Conservation (phyloP, 2,797 vertebrate genomes). For the Myotis pilosus region DNA sequence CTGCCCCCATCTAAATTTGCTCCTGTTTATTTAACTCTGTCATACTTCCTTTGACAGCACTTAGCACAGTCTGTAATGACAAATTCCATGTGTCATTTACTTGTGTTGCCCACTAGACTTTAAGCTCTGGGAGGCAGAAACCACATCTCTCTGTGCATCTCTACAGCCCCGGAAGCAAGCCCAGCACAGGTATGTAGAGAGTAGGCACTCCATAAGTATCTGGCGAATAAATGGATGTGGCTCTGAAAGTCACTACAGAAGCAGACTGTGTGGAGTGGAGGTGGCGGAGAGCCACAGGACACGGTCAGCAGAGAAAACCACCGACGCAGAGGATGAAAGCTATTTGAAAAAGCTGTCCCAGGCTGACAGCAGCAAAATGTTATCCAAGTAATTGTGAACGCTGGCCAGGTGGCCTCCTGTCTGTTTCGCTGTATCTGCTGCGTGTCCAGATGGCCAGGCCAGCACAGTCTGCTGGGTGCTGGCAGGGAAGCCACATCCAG, state of each 20-base stretch:
- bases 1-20: neutral
- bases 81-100: neutral
- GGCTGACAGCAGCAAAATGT: neutral
- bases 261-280: neutral
- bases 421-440: neutral
- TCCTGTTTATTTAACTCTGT: neutral
- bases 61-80: neutral
- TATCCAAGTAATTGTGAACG: neutral
- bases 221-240: neutral
- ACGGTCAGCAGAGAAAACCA: neutral
- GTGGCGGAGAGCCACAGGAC: neutral
- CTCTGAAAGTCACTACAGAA: neutral
- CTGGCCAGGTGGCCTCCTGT: neutral
- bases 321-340: neutral
- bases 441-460: neutral
- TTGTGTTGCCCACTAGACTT: neutral
- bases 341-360: neutral
- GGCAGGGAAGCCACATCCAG: neutral
- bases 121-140: neutral
- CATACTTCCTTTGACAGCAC: neutral
- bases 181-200: neutral
- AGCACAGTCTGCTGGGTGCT: neutral
- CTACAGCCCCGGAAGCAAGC: neutral
- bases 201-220: fast-evolving
- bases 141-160: neutral